phyloP scores from a whole-genome alignment of 1,140 invertebrate genomes.

The Zaprionus camerounensis region DNA sequence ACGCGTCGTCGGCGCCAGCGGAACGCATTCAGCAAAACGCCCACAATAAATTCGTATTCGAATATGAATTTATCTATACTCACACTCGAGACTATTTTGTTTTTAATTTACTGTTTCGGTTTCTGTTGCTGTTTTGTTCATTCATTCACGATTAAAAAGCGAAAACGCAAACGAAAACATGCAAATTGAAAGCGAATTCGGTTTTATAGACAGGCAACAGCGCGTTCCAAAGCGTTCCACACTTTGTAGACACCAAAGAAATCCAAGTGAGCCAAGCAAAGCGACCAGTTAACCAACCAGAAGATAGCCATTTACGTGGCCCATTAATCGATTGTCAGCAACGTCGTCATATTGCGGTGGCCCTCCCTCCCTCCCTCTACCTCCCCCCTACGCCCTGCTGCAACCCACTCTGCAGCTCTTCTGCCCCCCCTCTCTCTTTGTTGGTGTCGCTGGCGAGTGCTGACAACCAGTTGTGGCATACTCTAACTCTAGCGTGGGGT shows the following conservation, averaged over 20 bases:
- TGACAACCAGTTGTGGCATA: conserved; percentile 64
- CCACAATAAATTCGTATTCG: conserved; percentile 65
- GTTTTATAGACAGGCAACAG: conserved; percentile 42
- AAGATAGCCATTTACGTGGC: conserved; percentile 82
- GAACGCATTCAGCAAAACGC: conserved; percentile 73
- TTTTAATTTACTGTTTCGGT: conserved; percentile 67
- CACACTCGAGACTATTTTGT: conserved; percentile 51
- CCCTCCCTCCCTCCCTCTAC: not conserved
- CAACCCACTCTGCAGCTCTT: not conserved
- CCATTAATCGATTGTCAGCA: conserved; percentile 82
- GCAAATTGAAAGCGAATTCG: conserved; percentile 79
- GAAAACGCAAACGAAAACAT: conserved; percentile 62
- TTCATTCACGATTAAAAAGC: conserved; percentile 62
- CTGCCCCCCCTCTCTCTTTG: not conserved
- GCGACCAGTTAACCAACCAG: conserved; percentile 58
- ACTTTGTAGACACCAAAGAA: conserved; percentile 11
- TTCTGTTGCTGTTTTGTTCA: conserved; percentile 48
- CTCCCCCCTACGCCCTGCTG: not conserved
- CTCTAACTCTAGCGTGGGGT: conserved; percentile 9
- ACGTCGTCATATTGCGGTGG: conserved; percentile 59
- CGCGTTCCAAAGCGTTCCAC: not conserved
- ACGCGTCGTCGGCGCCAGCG: conserved; percentile 49
- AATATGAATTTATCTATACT: conserved; percentile 17
- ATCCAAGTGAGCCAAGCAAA: not conserved
- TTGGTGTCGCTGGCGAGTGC: conserved; percentile 33